Evolutionary conservation across 2,888 invertebrate genomes (phyloP), one percentile per base, ranked within the genome.

Genomic region (Chesias legatella): DNA sequence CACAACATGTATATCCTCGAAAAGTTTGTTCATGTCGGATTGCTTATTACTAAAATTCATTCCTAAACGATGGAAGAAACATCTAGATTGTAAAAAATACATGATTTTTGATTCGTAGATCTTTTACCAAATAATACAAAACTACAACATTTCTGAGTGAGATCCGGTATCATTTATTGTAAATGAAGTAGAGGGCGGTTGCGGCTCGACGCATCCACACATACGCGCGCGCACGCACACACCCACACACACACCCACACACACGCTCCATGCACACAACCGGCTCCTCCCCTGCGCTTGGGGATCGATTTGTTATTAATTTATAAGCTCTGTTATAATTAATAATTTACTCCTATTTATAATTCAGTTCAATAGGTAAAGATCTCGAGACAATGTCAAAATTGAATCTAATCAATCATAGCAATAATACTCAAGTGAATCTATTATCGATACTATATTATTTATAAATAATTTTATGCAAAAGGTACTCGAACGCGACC

Each of bases 381-480:
- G 70, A 73, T 73, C 68, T 61, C 58, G 59, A 69, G 58, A 65
- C 58, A 62, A 63, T 73, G 74, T 78, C 73, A 77, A 73, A 67
- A 74, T 78, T 74, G 73, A 77, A 73, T 81, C 80, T 81, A 83
- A 73, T 82, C 76, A 78, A 73, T 81, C 78, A n/a, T n/a, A 63
- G 81, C 79, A 86, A 86, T 85, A 86, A 86, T 86, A 86, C 86
- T 86, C 86, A 80, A 70, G 80, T 75, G 80, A 83, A 83, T 82
- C 84, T 83, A 84, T 79, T 75, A 81, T 82, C 73, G 78, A 83
- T 83, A 79, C 84, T 85, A 85, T 85, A 86, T 85, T 83, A 83
- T 75, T 45, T 45, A 45, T 45, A 45, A 79, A 74, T 84, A 78
- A 83, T 73, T 73, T 71, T 75, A 81, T 70, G 78, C 66, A 73